These are phyloP conservation scores for Platysteira castanea DNA, from an alignment of 2,113 vertebrate species.

Conservation along the genomic window DNA sequence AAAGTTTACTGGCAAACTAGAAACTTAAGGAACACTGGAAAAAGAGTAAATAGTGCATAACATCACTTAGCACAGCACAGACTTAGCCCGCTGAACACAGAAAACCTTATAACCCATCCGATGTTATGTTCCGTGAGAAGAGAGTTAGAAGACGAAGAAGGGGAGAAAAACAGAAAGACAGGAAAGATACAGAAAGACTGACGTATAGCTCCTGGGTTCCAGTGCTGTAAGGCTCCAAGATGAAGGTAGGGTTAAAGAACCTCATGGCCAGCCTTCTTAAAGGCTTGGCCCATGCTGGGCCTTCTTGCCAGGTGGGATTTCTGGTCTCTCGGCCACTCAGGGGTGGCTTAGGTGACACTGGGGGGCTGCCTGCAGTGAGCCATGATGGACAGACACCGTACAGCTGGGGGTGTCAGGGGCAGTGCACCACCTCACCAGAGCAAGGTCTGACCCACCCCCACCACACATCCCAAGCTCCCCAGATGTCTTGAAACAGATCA, in stretches of 20 bases:
- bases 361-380: neutral
- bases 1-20: neutral
- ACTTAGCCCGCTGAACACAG: neutral
- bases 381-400: neutral
- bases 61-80: neutral
- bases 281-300: neutral
- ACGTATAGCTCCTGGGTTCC: neutral
- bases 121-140: neutral
- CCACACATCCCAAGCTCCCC: neutral
- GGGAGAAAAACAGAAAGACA: neutral
- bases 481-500: neutral
- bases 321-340: neutral
- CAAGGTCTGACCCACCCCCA: neutral
- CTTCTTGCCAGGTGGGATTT: neutral
- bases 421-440: neutral
- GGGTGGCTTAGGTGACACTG: neutral
- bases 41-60: neutral
- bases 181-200: neutral
- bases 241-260: neutral
- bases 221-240: neutral
- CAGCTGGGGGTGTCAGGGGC: too few relatives aligned
- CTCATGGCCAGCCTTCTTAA: neutral
- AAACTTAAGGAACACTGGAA: neutral
- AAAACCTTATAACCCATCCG: neutral
- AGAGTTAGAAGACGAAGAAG: neutral